Evolutionary conservation across 1,140 invertebrate genomes (phyloP).

Genomic region (Drosophila neocordata): DNA sequence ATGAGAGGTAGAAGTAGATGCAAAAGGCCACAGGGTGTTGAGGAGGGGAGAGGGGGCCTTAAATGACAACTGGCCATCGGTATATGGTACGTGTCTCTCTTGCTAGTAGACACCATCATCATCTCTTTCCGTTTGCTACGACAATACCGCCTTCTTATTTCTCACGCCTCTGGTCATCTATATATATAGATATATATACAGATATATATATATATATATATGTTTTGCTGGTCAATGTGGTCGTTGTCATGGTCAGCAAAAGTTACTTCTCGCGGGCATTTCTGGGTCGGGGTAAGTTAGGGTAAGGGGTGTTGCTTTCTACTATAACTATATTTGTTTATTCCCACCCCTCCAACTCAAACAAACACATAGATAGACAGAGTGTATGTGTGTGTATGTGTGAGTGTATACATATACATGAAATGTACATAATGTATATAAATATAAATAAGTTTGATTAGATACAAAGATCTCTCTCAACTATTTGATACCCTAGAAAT

Average conservation of each 20-base stretch:
- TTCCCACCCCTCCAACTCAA: slow-evolving; percentile 22
- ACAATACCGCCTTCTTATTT: slow-evolving; percentile 7
- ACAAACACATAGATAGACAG: not conserved
- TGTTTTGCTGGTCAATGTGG: slow-evolving; percentile 37
- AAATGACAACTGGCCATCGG: slow-evolving; percentile 59
- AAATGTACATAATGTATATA: slow-evolving; percentile 19
- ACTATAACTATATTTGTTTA: slow-evolving; percentile 70
- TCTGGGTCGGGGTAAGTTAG: not conserved
- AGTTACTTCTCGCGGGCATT: slow-evolving; percentile 54
- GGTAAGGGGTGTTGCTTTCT: not conserved
- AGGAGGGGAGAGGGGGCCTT: not conserved
- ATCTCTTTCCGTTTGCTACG: not conserved
- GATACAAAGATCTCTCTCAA: not conserved
- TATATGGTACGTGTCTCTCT: slow-evolving; percentile 56
- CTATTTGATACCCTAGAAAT: slow-evolving; percentile 20
- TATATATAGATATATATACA: not conserved
- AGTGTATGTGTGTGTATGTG: not conserved
- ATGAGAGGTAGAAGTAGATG: not conserved
- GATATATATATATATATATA: too few relatives aligned
- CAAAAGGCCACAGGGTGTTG: not conserved
- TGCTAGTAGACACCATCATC: not conserved
- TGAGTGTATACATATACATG: slow-evolving; percentile 37
- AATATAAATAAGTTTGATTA: slow-evolving; percentile 13
- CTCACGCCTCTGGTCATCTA: slow-evolving; percentile 4
- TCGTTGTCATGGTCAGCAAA: slow-evolving; percentile 75